A percentile compares a stretch with the other conserved stretches of the same genome.
phyloP scores from a whole-genome alignment of 2,113 vertebrate genomes.

The Cavia aperea region DNA sequence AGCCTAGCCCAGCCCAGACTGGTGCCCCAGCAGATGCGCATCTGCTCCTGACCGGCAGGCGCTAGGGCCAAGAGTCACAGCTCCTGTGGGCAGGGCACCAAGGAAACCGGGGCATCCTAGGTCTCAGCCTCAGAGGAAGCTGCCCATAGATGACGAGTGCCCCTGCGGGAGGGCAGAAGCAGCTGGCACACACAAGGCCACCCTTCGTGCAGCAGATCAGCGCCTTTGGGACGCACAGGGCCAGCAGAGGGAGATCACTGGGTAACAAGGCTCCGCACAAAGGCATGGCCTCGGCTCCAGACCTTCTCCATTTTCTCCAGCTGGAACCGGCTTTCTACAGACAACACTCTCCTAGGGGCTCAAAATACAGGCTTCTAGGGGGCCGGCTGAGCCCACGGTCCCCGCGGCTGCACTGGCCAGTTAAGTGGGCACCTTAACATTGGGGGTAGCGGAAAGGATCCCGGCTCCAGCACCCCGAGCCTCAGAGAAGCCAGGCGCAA shows the following conservation, averaged over 20 bases:
- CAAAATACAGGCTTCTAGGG: slow-evolving; percentile 50
- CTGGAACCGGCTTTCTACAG: slow-evolving; percentile 76
- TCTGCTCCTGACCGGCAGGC: not conserved
- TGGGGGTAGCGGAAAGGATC: not conserved
- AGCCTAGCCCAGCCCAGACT: not conserved
- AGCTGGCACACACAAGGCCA: slow-evolving; percentile 49
- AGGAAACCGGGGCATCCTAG: slow-evolving; percentile 41
- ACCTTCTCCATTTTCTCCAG: slow-evolving; percentile 77
- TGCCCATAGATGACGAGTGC: not conserved
- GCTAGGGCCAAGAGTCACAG: slow-evolving; percentile 5
- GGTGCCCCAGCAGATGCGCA: not conserved
- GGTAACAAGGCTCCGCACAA: slow-evolving; percentile 80
- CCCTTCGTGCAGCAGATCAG: not conserved
- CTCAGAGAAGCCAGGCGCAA: slow-evolving; percentile 44
- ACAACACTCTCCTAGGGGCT: slow-evolving; percentile 52
- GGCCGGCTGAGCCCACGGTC: slow-evolving; percentile 55
- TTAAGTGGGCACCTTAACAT: slow-evolving; percentile 32
- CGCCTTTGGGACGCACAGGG: not conserved
- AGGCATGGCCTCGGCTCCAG: slow-evolving; percentile 78
- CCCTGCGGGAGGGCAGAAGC: slow-evolving; percentile 18
- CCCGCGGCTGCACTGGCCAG: slow-evolving; percentile 74
- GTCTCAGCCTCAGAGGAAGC: not conserved
- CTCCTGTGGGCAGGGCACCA: slow-evolving; percentile 39
- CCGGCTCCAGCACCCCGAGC: not conserved
- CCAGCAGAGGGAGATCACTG: slow-evolving; percentile 34